A percentile compares a stretch with the other conserved stretches of the same genome.
Conservation (phyloP, 2,797 vertebrate species). For the Danio jaintianensis region DNA sequence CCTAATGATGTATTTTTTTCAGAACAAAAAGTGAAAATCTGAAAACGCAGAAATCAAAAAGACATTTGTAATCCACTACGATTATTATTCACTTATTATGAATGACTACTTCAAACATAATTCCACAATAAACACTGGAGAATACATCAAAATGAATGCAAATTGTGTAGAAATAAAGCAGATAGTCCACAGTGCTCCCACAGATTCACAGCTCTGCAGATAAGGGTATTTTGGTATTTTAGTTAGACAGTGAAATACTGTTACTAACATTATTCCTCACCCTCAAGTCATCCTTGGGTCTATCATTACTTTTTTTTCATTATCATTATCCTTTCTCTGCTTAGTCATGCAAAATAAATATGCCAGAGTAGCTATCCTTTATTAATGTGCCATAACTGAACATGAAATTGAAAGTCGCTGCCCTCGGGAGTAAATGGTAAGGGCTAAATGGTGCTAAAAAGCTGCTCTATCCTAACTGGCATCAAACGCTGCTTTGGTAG, state of each 20-base stretch:
- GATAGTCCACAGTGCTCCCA: background rate
- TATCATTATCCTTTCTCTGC: slow-evolving; percentile 29
- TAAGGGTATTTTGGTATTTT: background rate
- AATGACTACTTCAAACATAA: background rate
- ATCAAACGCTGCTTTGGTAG: slow-evolving; percentile 22
- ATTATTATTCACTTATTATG: background rate
- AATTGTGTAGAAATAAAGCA: background rate
- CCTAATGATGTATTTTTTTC: background rate
- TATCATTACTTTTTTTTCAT: slow-evolving; percentile 27
- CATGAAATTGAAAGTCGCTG: slow-evolving; percentile 33
- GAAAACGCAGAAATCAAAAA: too few relatives aligned
- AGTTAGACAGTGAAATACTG: background rate
- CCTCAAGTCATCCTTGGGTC: slow-evolving; percentile 35
- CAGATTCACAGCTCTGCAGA: background rate
- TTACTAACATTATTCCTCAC: background rate
- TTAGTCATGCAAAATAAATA: slow-evolving; percentile 53
- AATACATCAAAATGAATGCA: background rate
- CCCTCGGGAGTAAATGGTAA: slow-evolving; percentile 30
- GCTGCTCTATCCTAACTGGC: slow-evolving; percentile 10
- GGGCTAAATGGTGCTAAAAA: slow-evolving; percentile 43
- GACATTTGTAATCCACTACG: background rate
- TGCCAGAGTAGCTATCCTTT: slow-evolving; percentile 26
- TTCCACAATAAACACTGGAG: background rate
- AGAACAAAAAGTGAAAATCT: background rate
- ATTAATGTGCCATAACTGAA: slow-evolving; percentile 51